Evolutionary conservation across 2,113 vertebrate genomes (phyloP), one percentile per base, ranked within the genome.

Genomic region (Anhinga anhinga): DNA sequence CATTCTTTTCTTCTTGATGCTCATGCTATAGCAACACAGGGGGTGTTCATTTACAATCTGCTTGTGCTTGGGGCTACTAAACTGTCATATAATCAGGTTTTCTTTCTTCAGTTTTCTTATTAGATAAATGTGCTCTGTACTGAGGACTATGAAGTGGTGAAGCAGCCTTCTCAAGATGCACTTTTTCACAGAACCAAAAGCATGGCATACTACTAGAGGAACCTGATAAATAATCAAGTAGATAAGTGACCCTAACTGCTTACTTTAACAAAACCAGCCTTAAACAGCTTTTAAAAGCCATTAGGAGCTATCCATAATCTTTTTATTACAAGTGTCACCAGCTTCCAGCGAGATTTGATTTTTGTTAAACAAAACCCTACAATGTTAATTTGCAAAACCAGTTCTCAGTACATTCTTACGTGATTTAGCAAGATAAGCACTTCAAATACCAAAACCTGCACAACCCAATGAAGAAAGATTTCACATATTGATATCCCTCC

Each of bases 301-400:
- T 88, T 88, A 96, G 78, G 55, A 92, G 58, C 71, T 71, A 95
- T 85, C 72, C 65, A 61, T 82, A 91, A 91, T 83, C 42, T 73
- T 94, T 94, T 85, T 81, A 93, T 95, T 90, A 91, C 49, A 82
- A 86, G 15, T 45, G n/a, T 88, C 87, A 81, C 50, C 83, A 30
- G 45, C 66, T 95, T 94, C 62, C 70, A 95, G 29, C 8, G 45
- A 96, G 73, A 88, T 98, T 82, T 59, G n/a, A 97, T 95, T 98
- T 98, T 96, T 96, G 91, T 82, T 82, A 86, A 96, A 92, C 74
- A 86, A 89, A 95, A 73, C 26, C 58, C 61, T 36, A 86, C 27
- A 15, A 92, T 85, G 44, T 56, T 70, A 74, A 94, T 55, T 50
- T 77, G 49, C 86, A 93, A 92, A 83, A 49, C n/a, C 86, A 55